Evolutionary conservation across 2,888 invertebrate genomes (phyloP), one percentile per base, ranked within the genome.

Genomic region (Melieria omissa): DNA sequence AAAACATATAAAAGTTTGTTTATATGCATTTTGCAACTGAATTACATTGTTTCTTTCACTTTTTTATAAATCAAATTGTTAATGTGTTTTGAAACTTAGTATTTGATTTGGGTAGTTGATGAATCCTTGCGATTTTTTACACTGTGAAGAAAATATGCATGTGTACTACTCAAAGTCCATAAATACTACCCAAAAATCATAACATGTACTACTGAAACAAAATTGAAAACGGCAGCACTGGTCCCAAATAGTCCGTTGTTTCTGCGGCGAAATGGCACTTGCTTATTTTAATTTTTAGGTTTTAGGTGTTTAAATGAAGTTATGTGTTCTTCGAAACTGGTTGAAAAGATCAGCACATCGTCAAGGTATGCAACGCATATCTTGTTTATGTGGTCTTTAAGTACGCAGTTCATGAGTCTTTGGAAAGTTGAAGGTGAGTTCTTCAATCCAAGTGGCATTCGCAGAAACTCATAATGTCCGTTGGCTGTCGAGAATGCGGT

Each of bases 371-470:
- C 62, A 45, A 62, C 62, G n/a, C 62, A 62, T 12, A 9, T 52
- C 10, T 65, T 65, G 45, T 65, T 65, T 12, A 65, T 63, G 45
- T 57, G 54, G 12, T 58, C 64, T 10, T 44, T 55, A 12, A 70
- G 41, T 8, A 64, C 58, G n/a, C 9, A 14, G 16, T 63, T 60
- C 10, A 60, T 60, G 14, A 60, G 44, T 45, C 63, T 63, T 16
- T 65, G 54, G 14, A 65, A 65, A 12, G 54, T 54, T 54, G 65
- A 41, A 3, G 65, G 65, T 6, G 65, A 52, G 54, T 65, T 65
- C 55, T 65, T 65, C 10, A 65, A 54, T 5, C 65, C 65, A 45
- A 65, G 54, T 54, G 65, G 54, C 44, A 65, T 65, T 7, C 65
- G 54, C 6, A 54, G 42, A 54, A 54, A 54, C n/a, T 54, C 44